Evolutionary conservation across 1,140 invertebrate species (phyloP).

Genomic region (Tenebrio molitor): DNA sequence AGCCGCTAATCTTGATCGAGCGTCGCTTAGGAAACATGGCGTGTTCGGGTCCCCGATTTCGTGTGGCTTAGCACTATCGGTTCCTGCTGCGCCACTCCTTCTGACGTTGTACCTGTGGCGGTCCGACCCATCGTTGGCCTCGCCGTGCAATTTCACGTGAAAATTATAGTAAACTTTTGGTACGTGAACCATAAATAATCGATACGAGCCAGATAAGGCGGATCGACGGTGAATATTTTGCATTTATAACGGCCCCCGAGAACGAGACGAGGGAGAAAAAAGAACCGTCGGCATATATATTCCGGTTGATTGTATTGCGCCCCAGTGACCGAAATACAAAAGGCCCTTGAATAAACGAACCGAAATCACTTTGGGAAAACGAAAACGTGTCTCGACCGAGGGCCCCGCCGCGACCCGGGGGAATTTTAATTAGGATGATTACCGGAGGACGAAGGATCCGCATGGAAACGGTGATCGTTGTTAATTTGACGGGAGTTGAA

Average conservation of each 20-base stretch:
- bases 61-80: conserved; percentile 7
- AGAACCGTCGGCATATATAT: conserved; percentile 23
- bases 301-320: conserved; percentile 43
- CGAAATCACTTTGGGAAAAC: conserved; percentile 18
- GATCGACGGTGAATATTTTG: conserved; percentile 42
- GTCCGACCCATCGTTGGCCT: conserved; percentile 39
- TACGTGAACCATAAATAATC: conserved; percentile 44
- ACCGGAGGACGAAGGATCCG: too few relatives aligned
- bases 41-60: conserved; percentile 25
- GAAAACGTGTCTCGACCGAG: background rate
- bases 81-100: conserved; percentile 40
- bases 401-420: background rate
- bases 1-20: conserved; percentile 27
- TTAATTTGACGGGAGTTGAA: background rate
- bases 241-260: conserved; percentile 43
- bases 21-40: conserved; percentile 27
- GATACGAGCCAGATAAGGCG: conserved; percentile 41
- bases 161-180: conserved; percentile 44
- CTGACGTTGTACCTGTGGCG: conserved; percentile 33
- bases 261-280: background rate
- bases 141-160: conserved; percentile 28
- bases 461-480: too few relatives aligned
- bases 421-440: background rate
- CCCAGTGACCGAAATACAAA: conserved; percentile 46
- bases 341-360: conserved; percentile 29